Conservation (phyloP, 2,888 invertebrate species). For the Camptogramma bilineatum region DNA sequence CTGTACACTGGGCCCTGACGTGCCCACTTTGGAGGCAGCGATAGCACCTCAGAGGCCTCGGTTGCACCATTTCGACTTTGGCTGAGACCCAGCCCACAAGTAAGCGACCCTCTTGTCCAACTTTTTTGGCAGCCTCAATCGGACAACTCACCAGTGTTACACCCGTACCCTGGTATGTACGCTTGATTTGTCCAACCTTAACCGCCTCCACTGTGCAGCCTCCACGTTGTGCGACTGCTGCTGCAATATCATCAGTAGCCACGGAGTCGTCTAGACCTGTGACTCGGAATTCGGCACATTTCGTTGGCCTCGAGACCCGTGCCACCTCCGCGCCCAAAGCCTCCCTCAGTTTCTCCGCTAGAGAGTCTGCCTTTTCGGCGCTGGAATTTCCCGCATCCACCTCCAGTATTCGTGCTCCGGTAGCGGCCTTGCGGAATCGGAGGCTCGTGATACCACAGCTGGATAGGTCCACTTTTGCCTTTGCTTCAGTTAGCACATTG, state of each 20-base stretch:
- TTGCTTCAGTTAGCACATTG: too few species aligned
- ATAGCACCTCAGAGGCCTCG: constrained; percentile 12
- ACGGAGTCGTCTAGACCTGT: constrained; percentile 23
- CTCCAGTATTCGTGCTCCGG: constrained; percentile 18
- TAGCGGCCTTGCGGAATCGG: constrained; percentile 5
- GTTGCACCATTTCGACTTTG: not conserved
- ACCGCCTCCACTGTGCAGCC: not conserved
- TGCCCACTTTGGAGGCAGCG: constrained; percentile 12
- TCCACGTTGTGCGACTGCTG: not conserved
- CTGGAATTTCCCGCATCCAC: not conserved
- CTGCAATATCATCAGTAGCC: not conserved
- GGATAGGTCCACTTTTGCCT: too few species aligned
- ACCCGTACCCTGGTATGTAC: not conserved
- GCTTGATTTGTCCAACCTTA: not conserved
- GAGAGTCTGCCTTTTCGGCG: constrained; percentile 11
- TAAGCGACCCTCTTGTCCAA: not conserved
- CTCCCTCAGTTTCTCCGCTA: constrained; percentile 2
- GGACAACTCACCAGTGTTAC: not conserved
- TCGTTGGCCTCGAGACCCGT: constrained; percentile 12
- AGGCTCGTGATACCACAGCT: too few species aligned
- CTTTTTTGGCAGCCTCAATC: constrained; percentile 1
- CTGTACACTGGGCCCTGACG: not conserved
- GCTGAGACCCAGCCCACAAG: too few species aligned
- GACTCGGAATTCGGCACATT: constrained; percentile 11
- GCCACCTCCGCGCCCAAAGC: not conserved